Percentiles rank a stretch among this genome's conserved stretches.
These are phyloP conservation scores for Coelinius sp. DNA, from an alignment of 2,888 invertebrate species.

Conservation along the genomic window DNA sequence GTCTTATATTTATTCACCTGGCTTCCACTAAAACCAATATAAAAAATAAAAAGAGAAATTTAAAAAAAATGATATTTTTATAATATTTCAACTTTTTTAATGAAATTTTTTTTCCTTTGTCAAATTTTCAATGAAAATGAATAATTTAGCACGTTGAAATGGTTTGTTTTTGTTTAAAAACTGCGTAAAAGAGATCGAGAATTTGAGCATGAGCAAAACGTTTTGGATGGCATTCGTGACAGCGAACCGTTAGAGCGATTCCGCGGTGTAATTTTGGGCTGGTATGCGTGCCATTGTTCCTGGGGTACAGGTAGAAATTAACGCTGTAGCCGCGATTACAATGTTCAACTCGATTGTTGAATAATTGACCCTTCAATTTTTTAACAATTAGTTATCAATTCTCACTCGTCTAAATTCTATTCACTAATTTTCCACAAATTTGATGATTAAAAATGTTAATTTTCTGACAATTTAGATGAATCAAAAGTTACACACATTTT, in stretches of 20 bases:
- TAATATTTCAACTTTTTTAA: no score
- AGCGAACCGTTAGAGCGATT: not conserved
- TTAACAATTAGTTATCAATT: not conserved
- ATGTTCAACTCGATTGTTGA: not conserved
- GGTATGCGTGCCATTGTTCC: not conserved
- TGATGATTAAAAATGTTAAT: no score
- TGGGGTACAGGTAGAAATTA: not conserved
- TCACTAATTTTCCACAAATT: not conserved
- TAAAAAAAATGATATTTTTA: no score
- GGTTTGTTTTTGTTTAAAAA: not conserved
- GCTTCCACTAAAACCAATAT: no score
- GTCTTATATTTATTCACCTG: no score
- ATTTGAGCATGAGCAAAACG: not conserved
- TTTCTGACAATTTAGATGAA: no score
- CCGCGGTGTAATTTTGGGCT: not conserved
- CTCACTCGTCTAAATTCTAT: not conserved
- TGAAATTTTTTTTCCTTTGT: no score
- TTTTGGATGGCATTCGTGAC: not conserved
- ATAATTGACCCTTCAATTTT: not conserved
- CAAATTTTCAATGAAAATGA: not conserved
- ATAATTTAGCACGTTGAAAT: not conserved
- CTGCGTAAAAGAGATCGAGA: not conserved
- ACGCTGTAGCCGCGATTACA: not conserved
- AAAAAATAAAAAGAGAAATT: no score
- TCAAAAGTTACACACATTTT: no score